Percentiles rank a stretch among this genome's conserved stretches.
Conservation (phyloP, 2,797 vertebrate genomes). For the Gobionotothen gibberifrons region DNA sequence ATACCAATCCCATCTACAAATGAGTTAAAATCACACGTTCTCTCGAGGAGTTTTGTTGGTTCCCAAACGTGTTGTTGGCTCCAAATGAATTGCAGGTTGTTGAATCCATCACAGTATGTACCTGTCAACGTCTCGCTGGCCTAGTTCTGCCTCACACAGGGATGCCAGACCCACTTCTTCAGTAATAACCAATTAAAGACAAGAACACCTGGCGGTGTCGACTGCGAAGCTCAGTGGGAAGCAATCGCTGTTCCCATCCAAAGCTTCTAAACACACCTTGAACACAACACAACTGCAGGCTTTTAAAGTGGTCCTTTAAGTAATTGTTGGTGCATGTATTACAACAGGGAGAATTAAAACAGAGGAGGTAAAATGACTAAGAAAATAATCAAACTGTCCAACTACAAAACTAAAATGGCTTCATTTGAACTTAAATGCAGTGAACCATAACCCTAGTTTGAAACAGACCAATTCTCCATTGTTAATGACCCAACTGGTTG, state of each 20-base stretch:
- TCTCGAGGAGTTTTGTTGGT: not conserved
- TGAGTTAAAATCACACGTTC: not conserved
- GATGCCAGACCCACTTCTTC: conserved; percentile 25
- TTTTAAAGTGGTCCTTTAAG: not conserved
- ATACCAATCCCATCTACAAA: not conserved
- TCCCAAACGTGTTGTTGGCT: not conserved
- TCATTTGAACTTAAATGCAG: not conserved
- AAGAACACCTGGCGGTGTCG: conserved; percentile 34
- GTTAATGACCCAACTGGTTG: not conserved
- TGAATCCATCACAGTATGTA: conserved; percentile 38
- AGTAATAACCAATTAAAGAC: conserved; percentile 55
- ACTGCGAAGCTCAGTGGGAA: conserved; percentile 40
- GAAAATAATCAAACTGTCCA: not conserved
- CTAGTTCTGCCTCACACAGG: conserved; percentile 36
- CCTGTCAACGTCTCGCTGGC: conserved; percentile 24
- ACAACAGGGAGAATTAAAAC: not conserved
- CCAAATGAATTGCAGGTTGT: conserved; percentile 27
- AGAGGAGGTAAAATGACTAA: not conserved
- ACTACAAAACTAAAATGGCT: not conserved
- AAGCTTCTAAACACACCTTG: not conserved
- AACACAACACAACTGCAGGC: not conserved
- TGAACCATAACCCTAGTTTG: not conserved
- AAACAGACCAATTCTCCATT: not conserved
- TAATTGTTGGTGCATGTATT: not conserved
- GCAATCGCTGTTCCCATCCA: not conserved